These are phyloP conservation scores for Physeter macrocephalus DNA, from an alignment of 2,113 vertebrate species.

Conservation along the genomic window DNA sequence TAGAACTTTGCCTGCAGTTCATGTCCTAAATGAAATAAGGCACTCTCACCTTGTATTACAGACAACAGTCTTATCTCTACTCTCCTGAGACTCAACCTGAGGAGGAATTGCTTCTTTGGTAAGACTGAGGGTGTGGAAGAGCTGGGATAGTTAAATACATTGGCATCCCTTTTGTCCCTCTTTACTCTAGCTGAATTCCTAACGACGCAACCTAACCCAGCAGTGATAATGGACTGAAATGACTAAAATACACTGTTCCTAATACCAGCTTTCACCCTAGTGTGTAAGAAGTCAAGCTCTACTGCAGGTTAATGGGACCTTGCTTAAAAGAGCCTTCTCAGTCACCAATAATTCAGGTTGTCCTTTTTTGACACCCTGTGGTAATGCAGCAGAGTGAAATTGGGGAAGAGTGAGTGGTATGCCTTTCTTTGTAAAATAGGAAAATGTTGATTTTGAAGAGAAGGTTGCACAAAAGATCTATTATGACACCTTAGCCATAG, in stretches of 20 bases:
- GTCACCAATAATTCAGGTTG: not conserved
- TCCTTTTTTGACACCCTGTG: not conserved
- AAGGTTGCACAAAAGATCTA: not conserved
- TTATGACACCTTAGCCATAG: not conserved
- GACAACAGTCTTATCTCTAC: not conserved
- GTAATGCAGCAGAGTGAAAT: not conserved
- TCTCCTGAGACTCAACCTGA: not conserved
- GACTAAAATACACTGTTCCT: not conserved
- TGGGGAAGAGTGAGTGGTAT: not conserved
- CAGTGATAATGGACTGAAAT: not conserved
- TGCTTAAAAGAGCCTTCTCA: not conserved
- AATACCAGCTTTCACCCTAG: not conserved
- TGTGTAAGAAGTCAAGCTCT: not conserved
- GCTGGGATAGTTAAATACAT: not conserved
- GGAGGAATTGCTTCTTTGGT: not conserved
- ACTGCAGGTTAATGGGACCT: too few relatives aligned
- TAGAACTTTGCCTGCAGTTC: not conserved
- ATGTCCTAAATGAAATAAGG: not conserved
- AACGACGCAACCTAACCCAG: not conserved
- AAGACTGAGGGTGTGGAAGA: not conserved
- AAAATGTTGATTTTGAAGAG: not conserved
- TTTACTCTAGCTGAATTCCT: not conserved
- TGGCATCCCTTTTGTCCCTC: not conserved
- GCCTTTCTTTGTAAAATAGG: not conserved
- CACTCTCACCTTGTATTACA: not conserved